These are phyloP conservation scores for Theonella swinhoei DNA, from an alignment of 37 sponge, comb jelly and placozoan species.

Conservation along the genomic window DNA sequence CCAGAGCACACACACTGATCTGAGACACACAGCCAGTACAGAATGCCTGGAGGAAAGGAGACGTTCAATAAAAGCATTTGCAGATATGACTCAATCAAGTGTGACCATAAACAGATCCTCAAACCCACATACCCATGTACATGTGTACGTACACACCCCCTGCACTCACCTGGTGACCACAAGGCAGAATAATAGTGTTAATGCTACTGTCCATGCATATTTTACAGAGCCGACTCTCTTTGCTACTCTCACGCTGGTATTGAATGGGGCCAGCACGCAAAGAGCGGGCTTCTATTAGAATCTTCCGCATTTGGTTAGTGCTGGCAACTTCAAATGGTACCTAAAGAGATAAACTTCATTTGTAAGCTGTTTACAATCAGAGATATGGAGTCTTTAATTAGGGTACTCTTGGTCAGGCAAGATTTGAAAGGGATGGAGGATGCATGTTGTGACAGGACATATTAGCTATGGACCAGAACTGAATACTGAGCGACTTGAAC, in stretches of 20 bases:
- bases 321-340: constrained; percentile 86
- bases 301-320: constrained; percentile 72
- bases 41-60: no score
- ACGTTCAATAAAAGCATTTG: no score
- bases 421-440: no score
- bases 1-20: constrained; percentile 65
- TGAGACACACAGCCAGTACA: constrained; percentile 54
- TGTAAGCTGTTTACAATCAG: no score
- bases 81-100: no score
- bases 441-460: no score
- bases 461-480: no score
- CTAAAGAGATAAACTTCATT: constrained; percentile 11
- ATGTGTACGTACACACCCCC: neutral
- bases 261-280: constrained; percentile 1
- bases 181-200: constrained; percentile 79
- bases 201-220: constrained; percentile 76
- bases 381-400: no score
- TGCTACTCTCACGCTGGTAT: constrained; percentile 5
- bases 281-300: constrained; percentile 63
- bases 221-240: constrained; percentile 34
- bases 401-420: no score
- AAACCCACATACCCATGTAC: no score
- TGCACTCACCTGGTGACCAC: constrained; percentile 80
- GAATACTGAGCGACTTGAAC: no score
- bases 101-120: no score